Conservation (phyloP, 2,888 invertebrate genomes). For the Pharmacophagus antenor region DNA sequence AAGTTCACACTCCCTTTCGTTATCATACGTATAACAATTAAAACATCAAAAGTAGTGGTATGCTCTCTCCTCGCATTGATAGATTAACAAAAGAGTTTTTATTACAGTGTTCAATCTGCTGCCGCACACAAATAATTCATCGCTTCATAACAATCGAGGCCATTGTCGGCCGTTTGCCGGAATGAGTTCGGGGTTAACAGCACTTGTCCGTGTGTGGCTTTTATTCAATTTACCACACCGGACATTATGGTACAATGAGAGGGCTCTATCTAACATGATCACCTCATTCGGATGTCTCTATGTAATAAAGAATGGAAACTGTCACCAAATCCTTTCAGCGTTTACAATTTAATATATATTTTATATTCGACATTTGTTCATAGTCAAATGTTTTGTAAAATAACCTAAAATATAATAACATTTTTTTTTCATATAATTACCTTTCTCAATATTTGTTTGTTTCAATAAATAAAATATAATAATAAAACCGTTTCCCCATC, state of each 20-base stretch:
- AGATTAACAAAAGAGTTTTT: conserved; percentile 24
- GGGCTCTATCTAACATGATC: conserved; percentile 36
- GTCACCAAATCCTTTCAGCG: not conserved
- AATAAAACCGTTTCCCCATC: no score
- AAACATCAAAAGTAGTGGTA: no score
- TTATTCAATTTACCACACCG: conserved; percentile 56
- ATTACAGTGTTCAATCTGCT: conserved; percentile 27
- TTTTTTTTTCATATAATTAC: no score
- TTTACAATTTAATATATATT: no score
- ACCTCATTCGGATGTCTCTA: conserved; percentile 39
- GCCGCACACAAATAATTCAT: conserved; percentile 31
- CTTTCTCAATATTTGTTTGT: no score
- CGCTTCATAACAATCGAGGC: conserved; percentile 35
- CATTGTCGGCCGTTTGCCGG: conserved; percentile 32
- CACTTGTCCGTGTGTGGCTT: conserved; percentile 45
- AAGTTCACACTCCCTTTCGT: no score
- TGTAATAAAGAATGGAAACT: conserved; percentile 23
- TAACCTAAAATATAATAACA: no score
- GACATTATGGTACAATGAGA: conserved; percentile 43
- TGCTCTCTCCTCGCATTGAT: conserved; percentile 2
- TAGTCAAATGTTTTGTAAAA: no score
- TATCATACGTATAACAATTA: no score
- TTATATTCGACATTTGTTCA: no score
- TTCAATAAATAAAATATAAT: no score
- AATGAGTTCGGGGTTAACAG: conserved; percentile 34